Evolutionary conservation across 2,113 vertebrate species (phyloP), one percentile per base, ranked within the genome.

Genomic region (Vireo altiloquus): DNA sequence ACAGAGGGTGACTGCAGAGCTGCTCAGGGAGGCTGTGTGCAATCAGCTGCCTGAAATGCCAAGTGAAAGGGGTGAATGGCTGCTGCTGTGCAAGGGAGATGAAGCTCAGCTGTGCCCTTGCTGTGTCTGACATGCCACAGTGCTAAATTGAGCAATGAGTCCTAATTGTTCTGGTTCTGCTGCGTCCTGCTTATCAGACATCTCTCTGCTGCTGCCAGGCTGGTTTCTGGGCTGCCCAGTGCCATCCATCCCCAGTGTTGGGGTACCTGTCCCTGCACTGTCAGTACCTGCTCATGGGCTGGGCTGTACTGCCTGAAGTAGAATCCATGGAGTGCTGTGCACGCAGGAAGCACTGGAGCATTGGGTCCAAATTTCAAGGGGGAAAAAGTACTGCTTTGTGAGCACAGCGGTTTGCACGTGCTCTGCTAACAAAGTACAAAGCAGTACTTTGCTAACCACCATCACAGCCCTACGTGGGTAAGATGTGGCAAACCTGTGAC

Each of bases 51-150:
- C 19, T 22, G 2, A 22, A 57, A 39, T 1, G 42, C 37, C 7
- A 0, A 0, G 1, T 15, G 4, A 5, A 31, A 39, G 10, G 24
- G 10, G 30, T 14, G 13, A 27, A 7, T 1, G 31, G 10, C 17
- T 5, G n/a, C 20, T 46, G 49, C 8, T 30, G 18, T 39, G 54
- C 15, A 8, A 33, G 50, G 0, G 4, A 28, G 21, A 4, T 21
- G 18, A 12, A 10, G 13, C 54, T 44, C 13, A 9, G 11, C 28
- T 5, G 4, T 22, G 9, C 22, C 28, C 30, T 27, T 8, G 1
- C 59, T 39, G 18, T 22, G 13, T 19, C 30, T 10, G 28, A 14
- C 10, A 0, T 1, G 5, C 63, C 13, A 4, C 25, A 31, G 37
- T 28, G 31, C 63, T n/a, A 44, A 42, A 31, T 0, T 7, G 8